Base-by-base conservation (phyloP, 2,888 invertebrate species). In the Cosmia pyralina region DNA sequence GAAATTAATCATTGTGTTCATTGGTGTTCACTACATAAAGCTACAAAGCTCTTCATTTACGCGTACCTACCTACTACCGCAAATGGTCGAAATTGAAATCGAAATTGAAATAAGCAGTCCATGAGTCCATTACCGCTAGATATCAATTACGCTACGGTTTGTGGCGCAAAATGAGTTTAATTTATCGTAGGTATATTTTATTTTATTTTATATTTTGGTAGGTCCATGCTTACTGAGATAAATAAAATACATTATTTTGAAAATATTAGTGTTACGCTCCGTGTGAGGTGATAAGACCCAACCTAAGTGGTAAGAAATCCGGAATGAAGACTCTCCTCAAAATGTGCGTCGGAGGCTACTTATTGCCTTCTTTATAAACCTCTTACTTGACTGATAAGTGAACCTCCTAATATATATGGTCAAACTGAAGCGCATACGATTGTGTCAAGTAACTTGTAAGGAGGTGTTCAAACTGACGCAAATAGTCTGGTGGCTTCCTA, bases 41-140 rank as follows among this genome's bases (percentile, higher is more conserved):
- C 62, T 28, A 15, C 22, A 69, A 63, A 48, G 77, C 63, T 63
- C 11, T 63, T 63, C 8, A 77, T 46, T 64, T 53, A 41, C n/a
- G 19, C 13, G 34, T 41, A 22, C 48, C 28, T 41, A 41, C 46
- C 41, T 50, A 57, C 19, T 22, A 68, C 53, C 60, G 44, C 53
- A 75, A 72, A 57, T 17, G n/a, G 38, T 41, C 41, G 38, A 75
- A 75, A 75, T 60, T 68, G 48, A 75, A 75, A 60, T 41, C 41
- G 38, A 75, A 75, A 75, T 60, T 68, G 48, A 75, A 75, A 60
- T 68, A 48, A 70, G 70, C 46, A 28, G n/a, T n/a, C n/a, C n/a
- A n/a, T 34, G 34, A 48, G 19, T 48, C 52, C 70, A 64, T 64
- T 71, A 71, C 41, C 52, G 15, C 63, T n/a, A 41, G 19, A 59